phyloP scores from a whole-genome alignment of 1,140 invertebrate species.

The Meteorus sp. region DNA sequence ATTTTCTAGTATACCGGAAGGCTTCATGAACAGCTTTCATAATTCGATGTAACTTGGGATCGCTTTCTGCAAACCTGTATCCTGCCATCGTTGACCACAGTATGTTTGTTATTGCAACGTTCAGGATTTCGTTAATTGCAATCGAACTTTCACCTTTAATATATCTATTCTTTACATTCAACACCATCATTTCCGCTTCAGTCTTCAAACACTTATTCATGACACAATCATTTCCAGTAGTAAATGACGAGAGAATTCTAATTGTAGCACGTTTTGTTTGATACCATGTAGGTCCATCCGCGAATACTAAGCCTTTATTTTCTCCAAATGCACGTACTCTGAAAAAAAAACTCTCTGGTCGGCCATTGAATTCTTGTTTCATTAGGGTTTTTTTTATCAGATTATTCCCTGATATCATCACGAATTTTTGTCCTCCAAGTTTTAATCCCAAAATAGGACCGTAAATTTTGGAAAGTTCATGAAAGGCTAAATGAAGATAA shows the following conservation, averaged over 20 bases:
- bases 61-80: slow-evolving; percentile 62
- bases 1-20: too few relatives aligned
- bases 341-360: slow-evolving; percentile 72
- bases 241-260: slow-evolving; percentile 64
- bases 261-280: slow-evolving; percentile 65
- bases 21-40: slow-evolving; percentile 61
- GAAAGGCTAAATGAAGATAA: slow-evolving; percentile 49
- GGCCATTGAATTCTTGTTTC: slow-evolving; percentile 68
- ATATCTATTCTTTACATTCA: slow-evolving; percentile 38
- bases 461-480: slow-evolving; percentile 43
- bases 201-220: slow-evolving; percentile 64
- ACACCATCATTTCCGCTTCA: slow-evolving; percentile 63
- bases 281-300: slow-evolving; percentile 65
- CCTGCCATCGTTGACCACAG: slow-evolving; percentile 74
- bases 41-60: slow-evolving; percentile 58
- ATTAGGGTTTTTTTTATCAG: slow-evolving; percentile 64
- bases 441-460: slow-evolving; percentile 58
- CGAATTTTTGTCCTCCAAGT: slow-evolving; percentile 63
- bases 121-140: slow-evolving; percentile 60
- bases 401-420: slow-evolving; percentile 66
- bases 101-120: slow-evolving; percentile 69
- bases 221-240: slow-evolving; percentile 62
- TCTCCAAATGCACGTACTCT: slow-evolving; percentile 65
- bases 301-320: slow-evolving; percentile 67
- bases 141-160: slow-evolving; percentile 43